Conservation (phyloP, 2,113 vertebrate species). For the Tachycineta bicolor region DNA sequence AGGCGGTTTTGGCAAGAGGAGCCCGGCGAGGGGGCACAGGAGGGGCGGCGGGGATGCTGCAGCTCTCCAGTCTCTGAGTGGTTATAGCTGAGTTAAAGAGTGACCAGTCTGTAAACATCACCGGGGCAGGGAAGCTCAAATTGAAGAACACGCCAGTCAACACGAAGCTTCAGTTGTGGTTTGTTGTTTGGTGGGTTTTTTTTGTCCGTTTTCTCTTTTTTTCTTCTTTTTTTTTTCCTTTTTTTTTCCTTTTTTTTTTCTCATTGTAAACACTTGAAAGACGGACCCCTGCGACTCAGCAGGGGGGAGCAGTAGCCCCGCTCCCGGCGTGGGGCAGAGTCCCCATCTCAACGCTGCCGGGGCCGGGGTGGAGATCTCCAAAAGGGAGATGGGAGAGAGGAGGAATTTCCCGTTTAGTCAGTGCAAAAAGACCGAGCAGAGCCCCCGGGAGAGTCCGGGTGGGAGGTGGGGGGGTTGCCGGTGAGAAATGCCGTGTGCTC, state of each 20-base stretch:
- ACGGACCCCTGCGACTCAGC: slow-evolving; percentile 62
- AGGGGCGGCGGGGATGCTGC: slow-evolving; percentile 4
- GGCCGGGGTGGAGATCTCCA: slow-evolving; percentile 62
- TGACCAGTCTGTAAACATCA: slow-evolving; percentile 80
- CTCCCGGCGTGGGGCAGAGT: slow-evolving; percentile 60
- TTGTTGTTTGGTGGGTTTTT: not conserved
- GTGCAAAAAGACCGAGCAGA: slow-evolving; percentile 70
- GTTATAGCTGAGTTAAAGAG: slow-evolving; percentile 67
- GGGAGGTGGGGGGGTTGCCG: slow-evolving; percentile 44
- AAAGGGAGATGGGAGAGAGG: slow-evolving; percentile 59
- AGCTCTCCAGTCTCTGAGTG: slow-evolving; percentile 56
- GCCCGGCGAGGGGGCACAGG: not conserved
- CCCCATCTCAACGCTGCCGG: slow-evolving; percentile 33
- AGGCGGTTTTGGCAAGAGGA: slow-evolving; percentile 67
- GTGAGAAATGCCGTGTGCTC: slow-evolving; percentile 49
- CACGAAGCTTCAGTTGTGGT: slow-evolving; percentile 71
- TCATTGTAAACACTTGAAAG: slow-evolving; percentile 81
- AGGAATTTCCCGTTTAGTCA: slow-evolving; percentile 67
- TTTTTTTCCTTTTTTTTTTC: not conserved
- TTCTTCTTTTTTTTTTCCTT: not conserved
- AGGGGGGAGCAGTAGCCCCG: slow-evolving; percentile 69
- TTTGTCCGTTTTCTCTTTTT: slow-evolving; percentile 4
- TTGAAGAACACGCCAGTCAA: slow-evolving; percentile 73
- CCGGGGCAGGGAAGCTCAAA: slow-evolving; percentile 70
- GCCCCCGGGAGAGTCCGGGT: slow-evolving; percentile 29